Conservation (phyloP, 1,140 invertebrate species). For the Halyomorpha halys region DNA sequence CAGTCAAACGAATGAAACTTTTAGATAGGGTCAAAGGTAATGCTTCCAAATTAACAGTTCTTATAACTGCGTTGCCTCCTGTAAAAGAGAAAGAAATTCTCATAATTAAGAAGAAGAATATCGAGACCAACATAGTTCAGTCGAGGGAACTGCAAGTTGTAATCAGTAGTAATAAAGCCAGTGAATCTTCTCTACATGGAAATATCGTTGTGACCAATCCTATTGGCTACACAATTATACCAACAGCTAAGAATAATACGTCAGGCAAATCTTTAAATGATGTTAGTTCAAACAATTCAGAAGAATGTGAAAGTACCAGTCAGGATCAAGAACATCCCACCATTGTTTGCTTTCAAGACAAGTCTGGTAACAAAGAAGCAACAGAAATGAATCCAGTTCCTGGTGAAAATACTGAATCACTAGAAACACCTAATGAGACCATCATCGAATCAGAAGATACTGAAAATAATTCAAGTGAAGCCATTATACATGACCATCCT, state of each 20-base stretch:
- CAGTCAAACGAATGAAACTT: not conserved
- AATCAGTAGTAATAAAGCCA: conserved; percentile 1
- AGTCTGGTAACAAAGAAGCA: too few relatives aligned
- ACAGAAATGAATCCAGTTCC: too few relatives aligned
- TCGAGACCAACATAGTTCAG: not conserved
- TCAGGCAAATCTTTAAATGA: too few relatives aligned
- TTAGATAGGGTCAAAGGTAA: conserved; percentile 3
- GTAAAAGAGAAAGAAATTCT: not conserved
- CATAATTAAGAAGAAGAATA: conserved; percentile 3
- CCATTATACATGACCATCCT: not conserved
- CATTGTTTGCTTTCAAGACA: too few relatives aligned
- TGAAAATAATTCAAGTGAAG: not conserved
- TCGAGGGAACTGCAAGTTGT: not conserved
- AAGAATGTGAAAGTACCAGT: too few relatives aligned
- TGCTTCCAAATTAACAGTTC: not conserved
- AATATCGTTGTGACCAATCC: not conserved
- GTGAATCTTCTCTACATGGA: not conserved
- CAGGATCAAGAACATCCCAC: too few relatives aligned
- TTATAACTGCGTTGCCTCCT: not conserved
- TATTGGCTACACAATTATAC: too few relatives aligned
- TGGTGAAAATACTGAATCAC: not conserved
- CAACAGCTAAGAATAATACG: too few relatives aligned
- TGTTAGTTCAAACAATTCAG: too few relatives aligned
- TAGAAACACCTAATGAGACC: not conserved
- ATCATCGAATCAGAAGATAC: not conserved